These are phyloP conservation scores for Pica pica DNA, from an alignment of 2,113 vertebrate species.

Conservation along the genomic window DNA sequence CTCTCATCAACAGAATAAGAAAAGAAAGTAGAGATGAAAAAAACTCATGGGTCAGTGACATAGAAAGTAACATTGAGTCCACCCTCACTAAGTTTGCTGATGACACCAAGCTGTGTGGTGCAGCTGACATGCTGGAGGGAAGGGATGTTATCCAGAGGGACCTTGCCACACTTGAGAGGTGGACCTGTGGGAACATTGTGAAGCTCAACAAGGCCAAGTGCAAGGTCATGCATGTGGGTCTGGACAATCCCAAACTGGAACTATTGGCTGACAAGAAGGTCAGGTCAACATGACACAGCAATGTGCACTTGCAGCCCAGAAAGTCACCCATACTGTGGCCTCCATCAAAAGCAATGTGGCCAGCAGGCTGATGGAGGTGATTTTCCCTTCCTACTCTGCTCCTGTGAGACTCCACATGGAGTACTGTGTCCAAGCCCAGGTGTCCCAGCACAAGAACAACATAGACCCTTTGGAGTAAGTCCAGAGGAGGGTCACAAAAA, in stretches of 20 bases:
- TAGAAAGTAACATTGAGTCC: background rate
- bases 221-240: background rate
- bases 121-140: background rate
- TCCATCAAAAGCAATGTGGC: background rate
- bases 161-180: background rate
- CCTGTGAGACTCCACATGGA: background rate
- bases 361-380: no score
- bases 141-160: background rate
- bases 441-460: background rate
- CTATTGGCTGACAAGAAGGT: background rate
- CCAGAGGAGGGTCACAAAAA: background rate
- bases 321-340: no score
- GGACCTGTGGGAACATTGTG: background rate
- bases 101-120: background rate
- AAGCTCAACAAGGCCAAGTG: background rate
- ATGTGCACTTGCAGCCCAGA: background rate
- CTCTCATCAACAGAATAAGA: background rate
- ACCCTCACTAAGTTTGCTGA: background rate
- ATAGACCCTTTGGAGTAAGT: background rate
- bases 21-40: background rate
- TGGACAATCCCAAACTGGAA: background rate
- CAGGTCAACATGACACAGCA: background rate
- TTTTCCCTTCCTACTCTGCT: background rate
- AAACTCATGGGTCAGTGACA: background rate
- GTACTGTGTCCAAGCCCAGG: background rate